phyloP scores from a whole-genome alignment of 2,888 invertebrate genomes.

The Andrena trimmerana region DNA sequence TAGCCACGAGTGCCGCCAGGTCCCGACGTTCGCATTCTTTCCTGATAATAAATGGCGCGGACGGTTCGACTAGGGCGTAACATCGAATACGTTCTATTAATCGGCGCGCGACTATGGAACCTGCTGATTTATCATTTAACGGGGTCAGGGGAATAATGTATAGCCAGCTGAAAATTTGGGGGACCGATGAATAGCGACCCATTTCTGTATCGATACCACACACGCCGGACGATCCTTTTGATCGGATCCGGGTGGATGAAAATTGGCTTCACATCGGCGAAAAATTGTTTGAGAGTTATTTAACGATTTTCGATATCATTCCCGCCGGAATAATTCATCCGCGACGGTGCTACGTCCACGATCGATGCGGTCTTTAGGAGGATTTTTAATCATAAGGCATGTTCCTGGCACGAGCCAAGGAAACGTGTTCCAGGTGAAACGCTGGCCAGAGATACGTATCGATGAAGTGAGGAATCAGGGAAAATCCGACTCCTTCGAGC shows the following conservation, averaged over 20 bases:
- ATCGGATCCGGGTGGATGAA: conserved; percentile 17
- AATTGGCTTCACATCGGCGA: conserved; percentile 36
- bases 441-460: conserved; percentile 34
- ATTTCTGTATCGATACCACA: conserved; percentile 30
- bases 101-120: background rate
- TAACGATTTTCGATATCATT: conserved; percentile 53
- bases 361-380: background rate
- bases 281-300: conserved; percentile 41
- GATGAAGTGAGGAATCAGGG: conserved; percentile 37
- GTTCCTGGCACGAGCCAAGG: background rate
- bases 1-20: conserved; percentile 27
- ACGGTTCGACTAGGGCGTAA: background rate
- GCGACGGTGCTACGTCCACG: background rate
- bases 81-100: conserved; percentile 13
- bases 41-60: conserved; percentile 31
- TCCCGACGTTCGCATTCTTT: conserved; percentile 29
- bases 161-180: conserved; percentile 26
- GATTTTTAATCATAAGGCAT: conserved; percentile 12
- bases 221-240: conserved; percentile 21
- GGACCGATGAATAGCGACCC: conserved; percentile 20
- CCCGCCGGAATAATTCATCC: conserved; percentile 14
- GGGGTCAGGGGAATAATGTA: conserved; percentile 5
- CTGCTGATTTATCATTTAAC: conserved; percentile 28
- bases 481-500: conserved; percentile 68
- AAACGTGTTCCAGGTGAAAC: conserved; percentile 11